phyloP scores from a whole-genome alignment of 2,888 invertebrate genomes.

The Scaptomyza flava region DNA sequence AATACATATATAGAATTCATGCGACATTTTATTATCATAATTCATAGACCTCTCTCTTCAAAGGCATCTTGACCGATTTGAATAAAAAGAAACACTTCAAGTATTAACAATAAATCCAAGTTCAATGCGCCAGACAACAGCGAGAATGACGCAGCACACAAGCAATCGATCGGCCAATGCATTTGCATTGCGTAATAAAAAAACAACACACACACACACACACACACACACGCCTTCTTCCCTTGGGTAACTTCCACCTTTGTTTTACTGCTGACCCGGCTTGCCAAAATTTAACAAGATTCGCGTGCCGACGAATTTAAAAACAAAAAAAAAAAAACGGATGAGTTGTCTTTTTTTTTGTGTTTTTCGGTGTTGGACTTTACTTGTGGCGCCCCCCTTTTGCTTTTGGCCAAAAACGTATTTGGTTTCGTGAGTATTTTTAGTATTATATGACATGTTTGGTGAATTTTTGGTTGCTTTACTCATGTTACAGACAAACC shows the following conservation, averaged over 20 bases:
- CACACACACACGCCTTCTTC: constrained; percentile 9
- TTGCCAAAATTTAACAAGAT: constrained; percentile 51
- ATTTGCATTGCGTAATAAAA: constrained; percentile 60
- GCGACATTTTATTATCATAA: neutral
- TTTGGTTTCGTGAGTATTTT: constrained; percentile 13
- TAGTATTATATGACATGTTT: constrained; percentile 51
- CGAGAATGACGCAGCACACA: constrained; percentile 53
- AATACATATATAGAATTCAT: neutral
- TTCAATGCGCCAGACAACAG: constrained; percentile 67
- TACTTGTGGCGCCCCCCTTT: constrained; percentile 23
- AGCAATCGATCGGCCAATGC: constrained; percentile 56
- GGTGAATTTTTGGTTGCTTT: constrained; percentile 49
- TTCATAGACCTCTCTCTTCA: neutral
- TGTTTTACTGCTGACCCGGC: constrained; percentile 22
- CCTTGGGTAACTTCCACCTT: constrained; percentile 1
- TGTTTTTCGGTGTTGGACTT: constrained; percentile 22
- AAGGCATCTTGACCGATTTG: constrained; percentile 3
- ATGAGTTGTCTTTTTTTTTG: constrained; percentile 30
- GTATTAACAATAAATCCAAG: constrained; percentile 37
- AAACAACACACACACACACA: neutral
- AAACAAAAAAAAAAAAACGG: constrained; percentile 5
- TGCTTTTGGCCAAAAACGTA: constrained; percentile 8
- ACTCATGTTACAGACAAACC: constrained; percentile 44
- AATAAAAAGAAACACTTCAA: neutral
- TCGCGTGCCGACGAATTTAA: constrained; percentile 48